phyloP scores from a whole-genome alignment of 2,797 vertebrate species.

The Moxostoma hubbsi region DNA sequence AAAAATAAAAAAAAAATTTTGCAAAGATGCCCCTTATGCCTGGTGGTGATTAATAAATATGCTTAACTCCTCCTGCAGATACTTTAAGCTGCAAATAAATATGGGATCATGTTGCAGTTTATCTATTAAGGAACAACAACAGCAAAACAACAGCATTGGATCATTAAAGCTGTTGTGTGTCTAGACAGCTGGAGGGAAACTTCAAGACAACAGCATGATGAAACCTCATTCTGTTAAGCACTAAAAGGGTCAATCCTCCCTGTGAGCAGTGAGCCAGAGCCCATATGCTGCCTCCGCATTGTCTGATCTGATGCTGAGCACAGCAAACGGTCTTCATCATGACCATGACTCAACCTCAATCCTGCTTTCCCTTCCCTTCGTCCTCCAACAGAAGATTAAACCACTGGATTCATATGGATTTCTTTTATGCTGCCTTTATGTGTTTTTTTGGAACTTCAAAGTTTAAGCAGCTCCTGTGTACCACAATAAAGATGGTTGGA shows the following conservation, averaged over 20 bases:
- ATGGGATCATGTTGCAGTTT: conserved; percentile 28
- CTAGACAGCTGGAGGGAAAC: conserved; percentile 59
- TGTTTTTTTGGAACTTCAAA: too few species aligned
- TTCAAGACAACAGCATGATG: conserved; percentile 53
- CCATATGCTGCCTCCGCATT: conserved; percentile 61
- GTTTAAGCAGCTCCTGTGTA: conserved; percentile 40
- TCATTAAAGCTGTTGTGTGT: conserved; percentile 54
- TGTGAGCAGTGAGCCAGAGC: conserved; percentile 43
- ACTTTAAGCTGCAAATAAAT: conserved; percentile 16
- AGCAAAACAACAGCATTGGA: conserved; percentile 41
- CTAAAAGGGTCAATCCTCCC: conserved; percentile 58
- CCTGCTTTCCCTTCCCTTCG: conserved; percentile 25
- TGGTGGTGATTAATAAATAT: background rate
- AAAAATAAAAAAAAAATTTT: background rate
- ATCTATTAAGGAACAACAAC: conserved; percentile 37
- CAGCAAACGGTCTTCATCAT: conserved; percentile 52
- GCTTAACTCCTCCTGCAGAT: conserved; percentile 5
- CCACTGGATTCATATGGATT: too few species aligned
- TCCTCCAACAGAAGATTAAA: conserved; percentile 22
- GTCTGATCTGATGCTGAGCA: conserved; percentile 57
- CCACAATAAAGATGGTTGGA: background rate
- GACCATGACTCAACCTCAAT: conserved; percentile 56
- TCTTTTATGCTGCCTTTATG: too few species aligned
- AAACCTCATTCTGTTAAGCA: conserved; percentile 57
- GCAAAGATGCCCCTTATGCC: background rate